phyloP scores from a whole-genome alignment of 2,888 invertebrate genomes.

The Cerceris rybyensis region DNA sequence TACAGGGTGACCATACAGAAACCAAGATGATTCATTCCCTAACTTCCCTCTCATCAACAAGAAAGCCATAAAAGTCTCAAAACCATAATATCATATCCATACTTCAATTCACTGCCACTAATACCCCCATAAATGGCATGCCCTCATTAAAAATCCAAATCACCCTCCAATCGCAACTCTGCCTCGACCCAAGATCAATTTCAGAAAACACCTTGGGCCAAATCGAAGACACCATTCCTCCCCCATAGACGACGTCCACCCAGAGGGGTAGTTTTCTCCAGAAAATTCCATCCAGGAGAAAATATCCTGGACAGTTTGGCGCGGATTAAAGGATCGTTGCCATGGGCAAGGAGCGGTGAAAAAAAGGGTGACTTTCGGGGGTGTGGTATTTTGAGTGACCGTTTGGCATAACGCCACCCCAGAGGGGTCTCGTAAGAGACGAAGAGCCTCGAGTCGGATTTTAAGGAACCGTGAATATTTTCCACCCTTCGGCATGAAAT shows the following conservation, averaged over 20 bases:
- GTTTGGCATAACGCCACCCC: conserved; percentile 77
- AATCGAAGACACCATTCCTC: neutral
- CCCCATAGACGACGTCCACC: neutral
- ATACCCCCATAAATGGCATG: too few species aligned
- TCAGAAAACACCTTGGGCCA: neutral
- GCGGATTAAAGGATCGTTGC: conserved; percentile 69
- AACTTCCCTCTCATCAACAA: too few species aligned
- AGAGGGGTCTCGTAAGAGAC: conserved; percentile 72
- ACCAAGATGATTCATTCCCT: too few species aligned
- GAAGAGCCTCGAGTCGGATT: conserved; percentile 72
- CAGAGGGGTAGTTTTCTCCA: conserved; percentile 27
- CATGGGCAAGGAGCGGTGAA: conserved; percentile 44
- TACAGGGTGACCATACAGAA: too few species aligned
- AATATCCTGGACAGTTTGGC: conserved; percentile 58
- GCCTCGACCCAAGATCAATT: too few species aligned
- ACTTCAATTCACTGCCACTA: too few species aligned
- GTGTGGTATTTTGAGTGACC: conserved; percentile 78
- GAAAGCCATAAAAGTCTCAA: too few species aligned
- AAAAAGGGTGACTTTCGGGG: conserved; percentile 52
- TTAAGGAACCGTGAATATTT: conserved; percentile 81
- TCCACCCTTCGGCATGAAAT: conserved; percentile 75
- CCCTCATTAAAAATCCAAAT: too few species aligned
- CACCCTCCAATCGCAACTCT: too few species aligned
- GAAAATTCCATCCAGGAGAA: conserved; percentile 11
- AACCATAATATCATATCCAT: too few species aligned